phyloP scores from a whole-genome alignment of 1,140 invertebrate species.

The Drosophila rufa region DNA sequence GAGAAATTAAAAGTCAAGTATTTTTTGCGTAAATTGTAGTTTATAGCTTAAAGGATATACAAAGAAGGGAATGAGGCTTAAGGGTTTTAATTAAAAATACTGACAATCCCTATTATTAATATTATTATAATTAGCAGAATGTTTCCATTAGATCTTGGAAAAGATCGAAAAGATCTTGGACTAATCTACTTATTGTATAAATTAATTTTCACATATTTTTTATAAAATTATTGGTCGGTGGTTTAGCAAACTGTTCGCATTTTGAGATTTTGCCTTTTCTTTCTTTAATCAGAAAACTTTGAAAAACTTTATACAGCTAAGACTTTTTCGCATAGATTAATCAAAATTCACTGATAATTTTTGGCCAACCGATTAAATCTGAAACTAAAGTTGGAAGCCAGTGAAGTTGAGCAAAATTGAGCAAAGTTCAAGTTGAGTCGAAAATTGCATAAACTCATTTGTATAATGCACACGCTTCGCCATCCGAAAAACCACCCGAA shows the following conservation, averaged over 20 bases:
- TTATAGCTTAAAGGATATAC: neutral
- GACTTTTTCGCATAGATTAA: slow-evolving; percentile 13
- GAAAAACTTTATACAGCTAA: neutral
- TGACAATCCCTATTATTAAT: no score
- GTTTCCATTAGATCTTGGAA: no score
- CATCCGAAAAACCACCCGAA: slow-evolving; percentile 18
- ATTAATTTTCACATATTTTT: no score
- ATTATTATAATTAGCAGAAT: neutral
- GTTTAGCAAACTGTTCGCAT: no score
- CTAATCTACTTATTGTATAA: no score
- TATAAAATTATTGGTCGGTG: no score
- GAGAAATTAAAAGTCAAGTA: neutral
- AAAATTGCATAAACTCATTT: slow-evolving; percentile 70
- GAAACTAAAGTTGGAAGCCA: slow-evolving; percentile 29
- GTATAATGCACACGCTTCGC: slow-evolving; percentile 56
- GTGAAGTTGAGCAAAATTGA: slow-evolving; percentile 27
- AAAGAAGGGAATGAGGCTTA: no score
- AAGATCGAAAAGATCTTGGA: no score
- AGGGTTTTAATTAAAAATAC: no score
- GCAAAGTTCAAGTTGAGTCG: slow-evolving; percentile 43
- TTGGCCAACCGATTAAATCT: slow-evolving; percentile 38
- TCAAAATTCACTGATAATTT: slow-evolving; percentile 33
- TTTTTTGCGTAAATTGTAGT: neutral
- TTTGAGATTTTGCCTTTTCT: neutral
- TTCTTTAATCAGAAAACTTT: slow-evolving; percentile 12